Base-by-base conservation (phyloP, 2,797 vertebrate genomes). In the Eptatretus atami region DNA sequence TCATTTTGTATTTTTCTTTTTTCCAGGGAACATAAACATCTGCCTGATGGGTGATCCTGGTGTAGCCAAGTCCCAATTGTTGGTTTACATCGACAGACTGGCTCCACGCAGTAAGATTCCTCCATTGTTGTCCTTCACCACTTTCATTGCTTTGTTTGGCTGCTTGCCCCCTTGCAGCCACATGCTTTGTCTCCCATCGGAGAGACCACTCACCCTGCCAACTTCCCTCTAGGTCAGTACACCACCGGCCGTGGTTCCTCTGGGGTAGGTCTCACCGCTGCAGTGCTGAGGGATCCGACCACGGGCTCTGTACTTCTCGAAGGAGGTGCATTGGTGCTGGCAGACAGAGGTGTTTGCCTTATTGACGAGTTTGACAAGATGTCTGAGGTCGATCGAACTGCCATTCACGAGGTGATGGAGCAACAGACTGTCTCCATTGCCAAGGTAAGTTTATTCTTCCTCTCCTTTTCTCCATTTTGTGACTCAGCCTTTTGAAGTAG, bases 331-430 rank as follows among this genome's bases (percentile, higher is more conserved):
- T 67, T 93, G 61, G 87, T 94, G 13, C 72, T 94, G 65, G 87
- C 87, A 0, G 86, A 94, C 73, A 75, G 71, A 65, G 87, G 87
- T 0, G 73, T 94, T 13, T 94, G 86, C 72, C 90, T 85, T 70
- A 93, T 94, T 1, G 87, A 94, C 1, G 87, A 94, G 71, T 94
- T 94, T 63, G 87, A 92, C 69, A 94, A 94, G 70, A 90, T 94
- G 87, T 78, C 81, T 0, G 87, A 94, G 2, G 72, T 74, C 0
- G 86, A 92, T 71, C 80, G 87, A 53, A 86, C 84, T 0, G 82
- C 87, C 67, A 84, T 94, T 70, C 86, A 92, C 1, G 85, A 94
- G 69, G 87, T 85, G 66, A 90, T 94, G 87, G 87, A 93, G 44
- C 86, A 94, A 72, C 87, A 94, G 73, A 92, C 84, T 53, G 81